Evolutionary conservation across 2,113 vertebrate genomes (phyloP).

Genomic region (Heterotis niloticus): DNA sequence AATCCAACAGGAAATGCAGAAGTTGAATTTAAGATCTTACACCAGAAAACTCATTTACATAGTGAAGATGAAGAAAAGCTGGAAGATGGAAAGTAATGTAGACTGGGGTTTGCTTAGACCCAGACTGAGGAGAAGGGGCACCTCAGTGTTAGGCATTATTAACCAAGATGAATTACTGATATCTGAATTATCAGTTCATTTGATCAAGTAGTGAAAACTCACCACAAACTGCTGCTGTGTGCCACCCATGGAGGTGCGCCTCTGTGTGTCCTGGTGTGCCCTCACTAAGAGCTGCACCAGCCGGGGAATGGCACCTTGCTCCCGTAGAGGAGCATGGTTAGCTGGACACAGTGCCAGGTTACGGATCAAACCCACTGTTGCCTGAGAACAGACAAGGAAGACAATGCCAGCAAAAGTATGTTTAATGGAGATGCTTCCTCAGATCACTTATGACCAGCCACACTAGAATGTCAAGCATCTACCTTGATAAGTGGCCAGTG

Average conservation of each 20-base stretch:
- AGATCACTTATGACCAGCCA: background rate
- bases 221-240: slow-evolving; percentile 98
- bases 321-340: slow-evolving; percentile 91
- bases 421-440: no score
- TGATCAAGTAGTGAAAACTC: slow-evolving; percentile 31
- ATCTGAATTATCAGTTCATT: no score
- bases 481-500: slow-evolving; percentile 99
- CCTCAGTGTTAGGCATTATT: no score
- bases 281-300: slow-evolving; percentile 92
- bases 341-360: slow-evolving; percentile 95
- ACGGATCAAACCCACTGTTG: slow-evolving; percentile 92
- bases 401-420: no score
- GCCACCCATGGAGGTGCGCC: slow-evolving; percentile 94
- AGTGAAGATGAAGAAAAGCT: no score
- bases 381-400: slow-evolving; percentile 57
- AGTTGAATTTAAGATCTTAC: no score
- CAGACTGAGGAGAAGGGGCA: no score
- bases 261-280: slow-evolving; percentile 95
- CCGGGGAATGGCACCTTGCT: slow-evolving; percentile 93
- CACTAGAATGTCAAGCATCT: background rate
- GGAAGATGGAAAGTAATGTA: no score
- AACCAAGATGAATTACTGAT: no score
- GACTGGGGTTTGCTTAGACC: no score
- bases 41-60: no score
- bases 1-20: no score